A percentile compares a stretch with the other conserved stretches of the same genome.
phyloP scores from a whole-genome alignment of 2,113 vertebrate genomes.

The Eolophus roseicapilla region DNA sequence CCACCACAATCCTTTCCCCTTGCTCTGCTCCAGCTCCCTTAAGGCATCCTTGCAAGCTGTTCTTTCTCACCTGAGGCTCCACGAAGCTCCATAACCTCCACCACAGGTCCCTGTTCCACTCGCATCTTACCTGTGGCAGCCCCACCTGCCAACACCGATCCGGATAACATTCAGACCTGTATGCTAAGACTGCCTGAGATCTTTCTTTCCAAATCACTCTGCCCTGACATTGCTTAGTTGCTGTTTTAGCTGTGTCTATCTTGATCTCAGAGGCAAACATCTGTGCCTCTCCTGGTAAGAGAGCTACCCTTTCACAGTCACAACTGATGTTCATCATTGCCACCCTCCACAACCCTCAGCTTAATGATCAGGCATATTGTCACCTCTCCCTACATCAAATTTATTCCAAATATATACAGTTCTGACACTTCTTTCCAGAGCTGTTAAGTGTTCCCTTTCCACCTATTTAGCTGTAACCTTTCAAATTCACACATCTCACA shows the following conservation, averaged over 20 bases:
- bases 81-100: accelerated
- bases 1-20: not conserved
- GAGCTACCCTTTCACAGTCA: not conserved
- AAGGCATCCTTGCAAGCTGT: not conserved
- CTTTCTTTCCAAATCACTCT: not conserved
- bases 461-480: not conserved
- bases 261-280: not conserved
- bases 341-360: accelerated
- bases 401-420: not conserved
- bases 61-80: not conserved
- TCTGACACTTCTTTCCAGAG: not conserved
- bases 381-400: not conserved
- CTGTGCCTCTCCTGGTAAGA: not conserved
- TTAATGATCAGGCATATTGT: accelerated
- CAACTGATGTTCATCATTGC: accelerated
- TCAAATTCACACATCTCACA: accelerated
- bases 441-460: not conserved
- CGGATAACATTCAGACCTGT: not conserved
- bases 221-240: not conserved
- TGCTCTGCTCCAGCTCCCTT: not conserved
- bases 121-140: accelerated
- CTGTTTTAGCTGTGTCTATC: not conserved
- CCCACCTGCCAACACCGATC: not conserved
- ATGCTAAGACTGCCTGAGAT: accelerated
- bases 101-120: accelerated